These are phyloP conservation scores for Portevinia maculata DNA, from an alignment of 2,888 invertebrate genomes.

Conservation along the genomic window DNA sequence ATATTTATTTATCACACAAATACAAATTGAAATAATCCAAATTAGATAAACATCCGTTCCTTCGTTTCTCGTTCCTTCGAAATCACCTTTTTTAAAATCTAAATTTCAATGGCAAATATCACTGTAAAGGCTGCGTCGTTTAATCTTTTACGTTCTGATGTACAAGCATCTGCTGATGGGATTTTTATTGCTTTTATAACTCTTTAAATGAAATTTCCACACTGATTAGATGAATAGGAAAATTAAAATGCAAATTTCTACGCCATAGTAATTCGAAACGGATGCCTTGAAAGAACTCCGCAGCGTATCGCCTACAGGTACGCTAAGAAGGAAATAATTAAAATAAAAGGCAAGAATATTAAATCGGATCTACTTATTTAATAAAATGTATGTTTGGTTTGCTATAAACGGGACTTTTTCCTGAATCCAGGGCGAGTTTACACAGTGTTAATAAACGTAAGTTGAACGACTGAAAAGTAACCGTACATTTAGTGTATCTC, in stretches of 20 bases:
- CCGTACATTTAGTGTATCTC: slow-evolving; percentile 83
- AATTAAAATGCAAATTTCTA: slow-evolving; percentile 70
- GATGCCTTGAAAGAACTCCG: slow-evolving; percentile 31
- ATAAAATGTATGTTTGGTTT: not conserved
- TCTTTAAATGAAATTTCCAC: slow-evolving; percentile 60
- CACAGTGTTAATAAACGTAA: slow-evolving; percentile 81
- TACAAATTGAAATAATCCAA: slow-evolving; percentile 46
- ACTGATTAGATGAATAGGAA: slow-evolving; percentile 63
- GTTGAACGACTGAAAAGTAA: slow-evolving; percentile 80
- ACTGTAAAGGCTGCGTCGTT: slow-evolving; percentile 1
- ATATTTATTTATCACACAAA: slow-evolving; percentile 27
- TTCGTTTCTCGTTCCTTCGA: slow-evolving; percentile 27
- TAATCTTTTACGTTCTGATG: slow-evolving; percentile 28
- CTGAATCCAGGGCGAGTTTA: slow-evolving; percentile 80
- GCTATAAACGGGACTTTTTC: slow-evolving; percentile 17
- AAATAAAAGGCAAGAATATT: not conserved
- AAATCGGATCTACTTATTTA: too few species aligned
- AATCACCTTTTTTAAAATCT: slow-evolving; percentile 33
- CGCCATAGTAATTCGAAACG: slow-evolving; percentile 43
- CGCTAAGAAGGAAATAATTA: not conserved
- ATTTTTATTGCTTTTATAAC: slow-evolving; percentile 60
- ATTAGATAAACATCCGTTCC: slow-evolving; percentile 38
- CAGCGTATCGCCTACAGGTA: not conserved
- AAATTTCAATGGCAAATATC: slow-evolving; percentile 40
- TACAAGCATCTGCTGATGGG: slow-evolving; percentile 48